These are phyloP conservation scores for Coilia nasus DNA, from an alignment of 2,797 vertebrate species.

Conservation along the genomic window DNA sequence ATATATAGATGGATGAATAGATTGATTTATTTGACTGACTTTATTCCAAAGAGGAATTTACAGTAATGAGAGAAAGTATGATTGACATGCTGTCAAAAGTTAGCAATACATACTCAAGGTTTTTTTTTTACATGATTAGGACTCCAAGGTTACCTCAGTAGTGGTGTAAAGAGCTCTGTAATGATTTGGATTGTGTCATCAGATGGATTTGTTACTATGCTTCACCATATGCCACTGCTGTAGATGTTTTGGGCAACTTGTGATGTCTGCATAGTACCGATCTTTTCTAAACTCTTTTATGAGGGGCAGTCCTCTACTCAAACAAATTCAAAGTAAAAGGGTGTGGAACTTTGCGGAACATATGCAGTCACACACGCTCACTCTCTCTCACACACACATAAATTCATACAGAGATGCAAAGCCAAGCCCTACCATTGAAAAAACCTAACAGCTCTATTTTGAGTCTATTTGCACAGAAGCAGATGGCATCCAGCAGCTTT, in stretches of 20 bases:
- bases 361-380: background rate
- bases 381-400: background rate
- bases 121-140: background rate
- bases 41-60: too few relatives aligned
- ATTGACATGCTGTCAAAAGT: background rate
- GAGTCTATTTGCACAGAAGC: background rate
- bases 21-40: too few relatives aligned
- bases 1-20: too few relatives aligned
- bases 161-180: background rate
- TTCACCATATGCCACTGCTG: background rate
- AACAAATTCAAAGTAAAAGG: background rate
- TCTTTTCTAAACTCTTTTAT: background rate
- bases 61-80: background rate
- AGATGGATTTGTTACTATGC: background rate
- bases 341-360: background rate
- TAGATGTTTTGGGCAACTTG: background rate
- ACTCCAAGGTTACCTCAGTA: background rate
- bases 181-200: background rate
- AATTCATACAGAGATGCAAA: background rate
- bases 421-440: background rate
- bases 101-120: background rate
- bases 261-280: background rate
- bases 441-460: constrained; percentile 9
- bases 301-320: background rate
- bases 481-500: background rate